Evolutionary conservation across 2,888 invertebrate species (phyloP).

Genomic region (Patella pellucida): DNA sequence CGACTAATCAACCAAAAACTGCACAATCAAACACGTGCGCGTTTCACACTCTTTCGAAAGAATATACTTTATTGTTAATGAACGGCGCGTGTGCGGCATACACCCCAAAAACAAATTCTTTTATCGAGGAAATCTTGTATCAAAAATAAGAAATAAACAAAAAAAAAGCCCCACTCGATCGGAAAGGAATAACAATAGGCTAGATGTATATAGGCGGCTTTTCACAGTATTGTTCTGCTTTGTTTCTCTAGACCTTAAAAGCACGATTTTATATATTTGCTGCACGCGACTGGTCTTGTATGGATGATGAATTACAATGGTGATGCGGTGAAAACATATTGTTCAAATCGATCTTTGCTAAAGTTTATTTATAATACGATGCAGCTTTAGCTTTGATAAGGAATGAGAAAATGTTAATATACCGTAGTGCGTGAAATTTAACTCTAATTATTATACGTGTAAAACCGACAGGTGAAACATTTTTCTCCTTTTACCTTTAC

Average conservation of each 20-base stretch:
- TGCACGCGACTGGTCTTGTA: background rate
- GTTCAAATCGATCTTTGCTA: constrained; percentile 1
- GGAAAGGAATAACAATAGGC: background rate
- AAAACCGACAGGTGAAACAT: background rate
- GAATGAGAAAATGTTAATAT: constrained; percentile 1
- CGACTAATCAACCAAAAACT: no score
- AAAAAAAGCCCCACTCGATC: background rate
- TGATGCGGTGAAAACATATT: background rate
- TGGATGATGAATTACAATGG: background rate
- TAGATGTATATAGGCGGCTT: background rate
- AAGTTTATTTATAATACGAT: constrained; percentile 8
- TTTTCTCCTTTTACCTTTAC: background rate
- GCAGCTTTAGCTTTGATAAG: background rate
- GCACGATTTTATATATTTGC: constrained; percentile 2
- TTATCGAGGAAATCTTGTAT: constrained; percentile 2
- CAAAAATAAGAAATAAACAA: constrained; percentile 10
- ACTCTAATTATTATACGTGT: background rate
- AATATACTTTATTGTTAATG: background rate
- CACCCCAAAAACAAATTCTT: background rate
- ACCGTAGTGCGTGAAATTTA: constrained; percentile 6
- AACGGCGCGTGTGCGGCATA: background rate
- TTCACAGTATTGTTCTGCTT: background rate
- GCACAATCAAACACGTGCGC: background rate
- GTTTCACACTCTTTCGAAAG: background rate
- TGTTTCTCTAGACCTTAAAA: background rate